A percentile compares a stretch with the other conserved stretches of the same genome.
Conservation (phyloP, 2,113 vertebrate genomes). For the Thryonomys swinderianus region DNA sequence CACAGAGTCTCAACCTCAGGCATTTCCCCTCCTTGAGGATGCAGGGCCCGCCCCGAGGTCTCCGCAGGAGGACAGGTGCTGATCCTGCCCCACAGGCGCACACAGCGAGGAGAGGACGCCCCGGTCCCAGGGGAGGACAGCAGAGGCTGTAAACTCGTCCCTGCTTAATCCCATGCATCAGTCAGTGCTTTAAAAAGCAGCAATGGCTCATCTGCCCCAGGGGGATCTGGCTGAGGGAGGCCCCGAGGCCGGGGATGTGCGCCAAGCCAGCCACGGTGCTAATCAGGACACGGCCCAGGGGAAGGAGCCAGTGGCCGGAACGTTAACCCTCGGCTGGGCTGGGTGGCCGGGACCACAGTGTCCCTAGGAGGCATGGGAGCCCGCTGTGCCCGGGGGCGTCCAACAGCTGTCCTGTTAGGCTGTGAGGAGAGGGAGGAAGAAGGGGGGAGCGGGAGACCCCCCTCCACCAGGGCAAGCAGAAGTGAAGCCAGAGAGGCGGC, state of each 20-base stretch:
- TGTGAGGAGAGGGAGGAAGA: neutral
- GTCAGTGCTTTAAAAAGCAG: constrained; percentile 82
- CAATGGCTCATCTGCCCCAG: neutral
- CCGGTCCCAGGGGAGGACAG: neutral
- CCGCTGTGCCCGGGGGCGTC: fast-evolving
- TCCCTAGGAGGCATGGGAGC: neutral
- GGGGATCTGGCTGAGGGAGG: constrained; percentile 35
- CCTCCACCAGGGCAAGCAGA: neutral
- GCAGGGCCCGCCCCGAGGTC: neutral
- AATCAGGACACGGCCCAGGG: constrained; percentile 26
- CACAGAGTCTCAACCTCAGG: neutral
- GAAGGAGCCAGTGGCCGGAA: constrained; percentile 37
- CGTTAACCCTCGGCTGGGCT: neutral
- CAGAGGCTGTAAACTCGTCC: neutral
- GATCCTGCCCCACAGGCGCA: neutral
- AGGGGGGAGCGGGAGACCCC: neutral
- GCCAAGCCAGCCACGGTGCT: neutral
- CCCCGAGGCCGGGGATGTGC: neutral
- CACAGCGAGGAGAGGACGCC: neutral
- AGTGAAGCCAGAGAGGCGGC: neutral
- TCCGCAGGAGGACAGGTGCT: neutral
- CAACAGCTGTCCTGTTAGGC: no score
- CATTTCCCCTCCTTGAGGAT: neutral
- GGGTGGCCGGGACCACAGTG: neutral
- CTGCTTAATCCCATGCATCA: constrained; percentile 63